Evolutionary conservation across 2,113 vertebrate genomes (phyloP).

Genomic region (Heterotis niloticus): DNA sequence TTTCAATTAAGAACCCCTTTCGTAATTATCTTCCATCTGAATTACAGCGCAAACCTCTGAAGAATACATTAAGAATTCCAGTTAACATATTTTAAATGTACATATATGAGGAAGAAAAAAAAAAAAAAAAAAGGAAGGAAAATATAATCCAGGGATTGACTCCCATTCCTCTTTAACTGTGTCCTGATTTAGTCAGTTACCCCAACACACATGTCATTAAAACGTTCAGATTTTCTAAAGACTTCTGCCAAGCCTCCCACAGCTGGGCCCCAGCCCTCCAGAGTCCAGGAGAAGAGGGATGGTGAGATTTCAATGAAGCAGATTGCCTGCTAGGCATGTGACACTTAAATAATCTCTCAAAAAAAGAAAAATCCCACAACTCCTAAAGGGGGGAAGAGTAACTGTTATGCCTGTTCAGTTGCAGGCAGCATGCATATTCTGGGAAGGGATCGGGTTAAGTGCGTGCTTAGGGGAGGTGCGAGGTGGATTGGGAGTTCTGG

Average conservation of each 20-base stretch:
- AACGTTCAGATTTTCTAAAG: constrained; percentile 64
- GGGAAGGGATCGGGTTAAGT: constrained; percentile 12
- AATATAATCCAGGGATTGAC: constrained; percentile 58
- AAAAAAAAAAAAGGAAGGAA: neutral
- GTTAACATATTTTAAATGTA: constrained; percentile 41
- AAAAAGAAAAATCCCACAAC: constrained; percentile 31
- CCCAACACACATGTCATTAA: constrained; percentile 57
- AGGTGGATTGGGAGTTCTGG: neutral
- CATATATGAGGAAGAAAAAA: neutral
- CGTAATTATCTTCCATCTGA: constrained; percentile 73
- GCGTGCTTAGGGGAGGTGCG: constrained; percentile 10
- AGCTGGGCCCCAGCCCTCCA: constrained; percentile 45
- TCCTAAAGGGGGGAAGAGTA: constrained; percentile 29
- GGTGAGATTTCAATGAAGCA: constrained; percentile 58
- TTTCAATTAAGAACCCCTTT: constrained; percentile 66
- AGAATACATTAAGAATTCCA: constrained; percentile 57
- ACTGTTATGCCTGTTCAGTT: constrained; percentile 44
- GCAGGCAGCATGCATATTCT: neutral
- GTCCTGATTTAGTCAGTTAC: constrained; percentile 36
- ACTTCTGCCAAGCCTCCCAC: constrained; percentile 47
- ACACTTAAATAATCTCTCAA: constrained; percentile 61
- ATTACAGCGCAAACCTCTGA: constrained; percentile 72
- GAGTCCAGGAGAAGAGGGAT: constrained; percentile 52
- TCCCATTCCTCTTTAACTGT: constrained; percentile 37
- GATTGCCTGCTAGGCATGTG: constrained; percentile 64